A percentile compares a stretch with the other conserved stretches of the same genome.
Evolutionary conservation across 2,888 invertebrate genomes (phyloP).

Genomic region (Drosophila mimica): DNA sequence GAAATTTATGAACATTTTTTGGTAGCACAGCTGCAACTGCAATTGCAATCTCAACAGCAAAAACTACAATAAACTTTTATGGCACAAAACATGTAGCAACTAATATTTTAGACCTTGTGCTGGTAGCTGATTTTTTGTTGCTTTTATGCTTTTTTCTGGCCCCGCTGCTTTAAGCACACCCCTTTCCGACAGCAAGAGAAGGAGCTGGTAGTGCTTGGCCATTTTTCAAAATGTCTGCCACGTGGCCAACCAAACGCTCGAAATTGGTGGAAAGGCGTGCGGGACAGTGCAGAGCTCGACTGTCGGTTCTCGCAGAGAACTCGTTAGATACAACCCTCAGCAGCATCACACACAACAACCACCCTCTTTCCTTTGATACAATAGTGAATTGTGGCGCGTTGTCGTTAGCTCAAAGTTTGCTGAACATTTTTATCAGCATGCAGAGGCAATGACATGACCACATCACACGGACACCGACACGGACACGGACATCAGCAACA

Average conservation of each 20-base stretch:
- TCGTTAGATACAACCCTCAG: slow-evolving; percentile 45
- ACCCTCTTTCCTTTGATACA: not conserved
- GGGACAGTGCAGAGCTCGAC: slow-evolving; percentile 7
- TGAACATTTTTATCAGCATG: slow-evolving; percentile 76
- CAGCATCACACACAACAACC: slow-evolving; percentile 7
- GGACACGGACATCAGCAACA: slow-evolving; percentile 48
- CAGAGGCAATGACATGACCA: slow-evolving; percentile 79
- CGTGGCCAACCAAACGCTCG: slow-evolving; percentile 11
- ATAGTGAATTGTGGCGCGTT: slow-evolving; percentile 34
- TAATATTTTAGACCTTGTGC: slow-evolving; percentile 71
- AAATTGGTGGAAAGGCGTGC: slow-evolving; percentile 45
- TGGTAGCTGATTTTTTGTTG: slow-evolving; percentile 19
- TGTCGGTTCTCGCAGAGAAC: slow-evolving; percentile 27
- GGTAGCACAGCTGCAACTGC: slow-evolving; percentile 34
- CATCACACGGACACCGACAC: slow-evolving; percentile 66
- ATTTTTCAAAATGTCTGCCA: slow-evolving; percentile 72
- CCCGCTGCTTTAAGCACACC: not conserved
- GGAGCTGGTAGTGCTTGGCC: slow-evolving; percentile 79
- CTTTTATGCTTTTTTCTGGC: not conserved
- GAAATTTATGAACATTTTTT: slow-evolving; percentile 46
- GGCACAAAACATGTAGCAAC: slow-evolving; percentile 78
- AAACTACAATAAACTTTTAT: slow-evolving; percentile 60
- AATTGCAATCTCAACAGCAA: slow-evolving; percentile 19
- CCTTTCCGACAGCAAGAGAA: slow-evolving; percentile 12
- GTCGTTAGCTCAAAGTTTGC: slow-evolving; percentile 79